Base-by-base conservation (phyloP, 2,113 vertebrate genomes). In the Cynopterus brachyotis region DNA sequence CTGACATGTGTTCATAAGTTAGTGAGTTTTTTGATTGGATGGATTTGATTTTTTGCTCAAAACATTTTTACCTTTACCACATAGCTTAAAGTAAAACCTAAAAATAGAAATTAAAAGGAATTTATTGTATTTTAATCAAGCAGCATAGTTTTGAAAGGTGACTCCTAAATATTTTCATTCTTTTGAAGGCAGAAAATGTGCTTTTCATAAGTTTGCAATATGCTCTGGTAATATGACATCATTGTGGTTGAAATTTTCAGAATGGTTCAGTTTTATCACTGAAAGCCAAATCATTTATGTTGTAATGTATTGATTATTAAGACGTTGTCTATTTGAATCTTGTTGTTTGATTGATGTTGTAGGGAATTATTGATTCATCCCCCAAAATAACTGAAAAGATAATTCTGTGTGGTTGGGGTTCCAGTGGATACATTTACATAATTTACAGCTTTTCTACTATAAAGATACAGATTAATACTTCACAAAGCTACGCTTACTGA, bases 151-250 rank as follows among this genome's bases (percentile, higher is more conserved):
- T 79, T 83, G 47, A 82, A 97, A 91, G 60, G 30, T 78, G 47
- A 83, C 15, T 72, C 45, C 37, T 80, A 72, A 90, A 86, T 45
- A 37, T 93, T 60, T 37, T n/a, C 6, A 16, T 45, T 78, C 50
- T 79, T 94, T 94, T 91, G 35, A 82, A 72, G 35, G 45, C 35
- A 64, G 37, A 95, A 92, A 87, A 47, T 78, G 26, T 50, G 20
- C 35, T 87, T 91, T 82, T 70, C 28, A n/a, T 81, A 76, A 88
- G 22, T 37, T 85, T 85, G 5, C 69, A n/a, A 5, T 83, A 19
- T 96, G 53, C 45, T 96, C 87, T 87, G 75, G 17, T 91, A 53
- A 81, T 82, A 3, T 72, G 32, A 42, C 70, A 26, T 70, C 15
- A 26, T 85, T 60, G 75, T 87, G 67, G 10, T 86, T 62, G 62